phyloP scores from a whole-genome alignment of 1,140 invertebrate species.

The Copidosoma floridanum region DNA sequence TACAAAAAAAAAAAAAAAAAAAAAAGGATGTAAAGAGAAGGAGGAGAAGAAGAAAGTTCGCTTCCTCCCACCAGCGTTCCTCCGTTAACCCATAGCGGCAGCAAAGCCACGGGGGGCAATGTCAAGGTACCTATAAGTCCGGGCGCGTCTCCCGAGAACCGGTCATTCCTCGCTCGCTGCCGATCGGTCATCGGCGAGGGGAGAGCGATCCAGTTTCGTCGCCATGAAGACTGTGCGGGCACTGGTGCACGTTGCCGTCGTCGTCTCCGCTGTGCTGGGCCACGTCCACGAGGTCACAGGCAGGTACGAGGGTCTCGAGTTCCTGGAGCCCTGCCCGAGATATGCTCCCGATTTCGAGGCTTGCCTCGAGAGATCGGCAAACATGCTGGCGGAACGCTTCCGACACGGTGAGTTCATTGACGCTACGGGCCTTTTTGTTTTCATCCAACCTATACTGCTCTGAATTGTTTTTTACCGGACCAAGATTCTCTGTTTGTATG shows the following conservation, averaged over 20 bases:
- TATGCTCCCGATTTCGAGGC: conserved; percentile 68
- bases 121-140: conserved; percentile 56
- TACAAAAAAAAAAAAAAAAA: no score
- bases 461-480: no score
- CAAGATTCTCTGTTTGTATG: no score
- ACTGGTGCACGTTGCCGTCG: conserved; percentile 1
- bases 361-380: conserved; percentile 70
- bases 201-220: conserved; percentile 20
- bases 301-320: conserved; percentile 52
- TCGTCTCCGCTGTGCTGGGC: not conserved
- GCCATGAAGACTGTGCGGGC: conserved; percentile 5
- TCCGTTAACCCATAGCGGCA: no score
- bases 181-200: no score
- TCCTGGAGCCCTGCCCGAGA: conserved; percentile 67
- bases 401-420: conserved; percentile 56
- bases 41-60: no score
- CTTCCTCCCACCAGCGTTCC: no score
- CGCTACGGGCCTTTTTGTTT: no score
- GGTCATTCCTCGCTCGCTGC: not conserved
- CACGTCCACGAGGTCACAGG: conserved; percentile 35
- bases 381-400: conserved; percentile 67
- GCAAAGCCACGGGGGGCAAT: conserved; percentile 56
- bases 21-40: no score
- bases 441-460: no score
- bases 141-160: conserved; percentile 37